Percentiles rank a stretch among this genome's conserved stretches.
These are phyloP conservation scores for Fistularia tabacaria DNA, from an alignment of 2,797 vertebrate genomes.

Conservation along the genomic window DNA sequence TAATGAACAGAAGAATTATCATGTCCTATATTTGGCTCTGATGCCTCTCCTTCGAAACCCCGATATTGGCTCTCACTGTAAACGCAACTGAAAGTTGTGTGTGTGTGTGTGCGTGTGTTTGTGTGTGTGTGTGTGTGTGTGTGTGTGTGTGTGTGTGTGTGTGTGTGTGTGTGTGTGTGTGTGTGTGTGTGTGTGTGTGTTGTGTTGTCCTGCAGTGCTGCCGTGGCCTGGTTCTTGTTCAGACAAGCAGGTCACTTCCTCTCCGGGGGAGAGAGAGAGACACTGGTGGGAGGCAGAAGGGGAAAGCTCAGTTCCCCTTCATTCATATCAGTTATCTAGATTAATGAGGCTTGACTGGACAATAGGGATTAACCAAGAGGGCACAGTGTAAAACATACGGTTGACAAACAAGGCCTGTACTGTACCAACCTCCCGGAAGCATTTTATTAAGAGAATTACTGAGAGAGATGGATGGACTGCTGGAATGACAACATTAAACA, in stretches of 20 bases:
- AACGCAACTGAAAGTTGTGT: not conserved
- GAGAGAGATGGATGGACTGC: conserved; percentile 14
- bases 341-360: conserved; percentile 69
- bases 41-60: no score
- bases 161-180: no score
- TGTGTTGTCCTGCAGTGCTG: conserved; percentile 57
- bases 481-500: conserved; percentile 1
- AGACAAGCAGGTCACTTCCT: conserved; percentile 73
- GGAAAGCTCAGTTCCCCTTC: conserved; percentile 44
- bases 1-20: no score
- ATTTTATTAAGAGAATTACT: conserved; percentile 50
- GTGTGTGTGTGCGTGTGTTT: not conserved
- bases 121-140: not conserved
- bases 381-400: conserved; percentile 55
- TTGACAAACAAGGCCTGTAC: conserved; percentile 62
- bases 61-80: no score
- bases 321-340: conserved; percentile 63
- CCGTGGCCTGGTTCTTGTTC: conserved; percentile 68
- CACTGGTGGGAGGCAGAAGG: conserved; percentile 39
- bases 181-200: no score
- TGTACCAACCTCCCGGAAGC: conserved; percentile 60
- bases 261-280: conserved; percentile 47
- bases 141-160: no score
- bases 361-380: conserved; percentile 61
- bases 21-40: no score